Base-by-base conservation (phyloP, 1,140 invertebrate genomes). In the Eriosoma lanigerum region DNA sequence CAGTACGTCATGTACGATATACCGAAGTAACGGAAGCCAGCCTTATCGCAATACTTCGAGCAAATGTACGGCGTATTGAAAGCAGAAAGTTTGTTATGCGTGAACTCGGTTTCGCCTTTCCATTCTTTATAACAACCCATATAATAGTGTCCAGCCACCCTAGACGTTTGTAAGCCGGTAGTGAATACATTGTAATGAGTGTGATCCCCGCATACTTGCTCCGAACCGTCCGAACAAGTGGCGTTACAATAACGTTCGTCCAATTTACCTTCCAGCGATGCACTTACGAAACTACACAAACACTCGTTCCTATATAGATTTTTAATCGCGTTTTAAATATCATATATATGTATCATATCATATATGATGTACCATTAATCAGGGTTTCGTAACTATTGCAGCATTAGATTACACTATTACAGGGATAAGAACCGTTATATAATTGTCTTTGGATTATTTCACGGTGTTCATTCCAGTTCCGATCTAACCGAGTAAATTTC, bases 101-200 rank as follows among this genome's bases (percentile, higher is more conserved):
- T 24, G 13, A 13, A 4, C 1, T 52, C 54, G 17, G 17, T 6
- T 0, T 6, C 4, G 1, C 15, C 12, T 2, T 21, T 58, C n/a
- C 32, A 38, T 38, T 73, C 52, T 15, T 15, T 24, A 52, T 75
- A 75, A 44, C 72, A 75, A 17, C 72, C 72, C 21, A 75, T n/a
- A n/a, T 75, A 75, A 38, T 38, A 8, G 32, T 75, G 13, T 5
- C 72, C 52, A n/a, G 72, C 13, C 32, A 58, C 38, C 1, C 54
- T 17, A 13, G 26, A 21, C 13, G 72, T 75, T 10, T 9, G 12
- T 52, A 58, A 12, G 0, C 72, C 72, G 1, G 72, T 75, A 6
- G 72, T 5, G 15, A 75, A 75, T 15, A 75, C 72, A n/a, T 24
- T 58, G 54, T 56, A 56, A 8, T 44, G 29, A 4, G 0, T 9